Evolutionary conservation across 2,888 invertebrate genomes (phyloP), one percentile per base, ranked within the genome.

Genomic region (Anthrax anthrax): DNA sequence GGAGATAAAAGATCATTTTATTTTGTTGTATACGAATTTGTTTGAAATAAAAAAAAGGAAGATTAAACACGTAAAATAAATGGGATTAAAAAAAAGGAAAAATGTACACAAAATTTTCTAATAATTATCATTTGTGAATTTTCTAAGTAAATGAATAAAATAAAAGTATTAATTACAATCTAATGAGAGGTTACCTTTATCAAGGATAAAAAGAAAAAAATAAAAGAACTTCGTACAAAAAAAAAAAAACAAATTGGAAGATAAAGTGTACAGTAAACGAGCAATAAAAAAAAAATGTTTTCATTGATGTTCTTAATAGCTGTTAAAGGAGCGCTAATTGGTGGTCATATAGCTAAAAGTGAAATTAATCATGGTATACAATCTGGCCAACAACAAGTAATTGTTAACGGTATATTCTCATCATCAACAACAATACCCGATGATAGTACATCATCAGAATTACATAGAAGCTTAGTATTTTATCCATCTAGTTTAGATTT

Each of bases 401-500:
- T 42, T 14, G 39, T 46, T 8, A 44, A 46, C 37, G 23, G 34
- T 19, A 37, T 32, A 19, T 6, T 46, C 8, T 34, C 38, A n/a
- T 23, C 23, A 2, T 27, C 50, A 45, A 48, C 43, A 47, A 50
- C 51, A 12, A 12, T 4, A 12, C 3, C 1, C 3, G 51, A 52
- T 42, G 50, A 47, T n/a, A 43, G 42, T 44, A 41, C 50, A 43
- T 32, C 43, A 17, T 49, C 52, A 6, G 64, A 65, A 43, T 48
- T 65, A 47, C 52, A 61, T 50, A 54, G 57, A 32, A 62, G 64
- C 50, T 53, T 69, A 42, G 58, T 58, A 34, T 71, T 76, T 60
- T 60, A 63, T 54, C 77, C 77, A 51, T 57, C 70, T 42, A 60
- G 68, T 55, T 67, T 78, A 55, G 58, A 62, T 53, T 76, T 77